phyloP scores from a whole-genome alignment of 2,113 vertebrate species.

The Mixornis gularis region DNA sequence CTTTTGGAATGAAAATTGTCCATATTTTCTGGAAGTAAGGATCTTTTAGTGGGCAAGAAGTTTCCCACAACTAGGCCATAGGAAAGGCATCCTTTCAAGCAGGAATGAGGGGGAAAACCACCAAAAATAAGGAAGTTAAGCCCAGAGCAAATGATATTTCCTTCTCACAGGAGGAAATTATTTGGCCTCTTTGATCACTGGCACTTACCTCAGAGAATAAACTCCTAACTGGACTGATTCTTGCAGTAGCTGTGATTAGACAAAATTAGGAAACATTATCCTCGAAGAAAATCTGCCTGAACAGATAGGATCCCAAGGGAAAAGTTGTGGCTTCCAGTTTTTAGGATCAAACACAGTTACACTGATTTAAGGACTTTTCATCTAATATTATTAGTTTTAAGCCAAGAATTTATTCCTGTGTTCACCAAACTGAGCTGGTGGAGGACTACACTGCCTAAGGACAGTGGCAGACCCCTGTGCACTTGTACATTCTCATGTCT shows the following conservation, averaged over 20 bases:
- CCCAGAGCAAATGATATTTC: accelerated
- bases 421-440: background rate
- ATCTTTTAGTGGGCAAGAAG: background rate
- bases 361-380: background rate
- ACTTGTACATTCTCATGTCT: background rate
- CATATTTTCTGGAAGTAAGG: background rate
- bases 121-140: background rate
- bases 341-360: background rate
- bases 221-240: background rate
- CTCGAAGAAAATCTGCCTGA: background rate
- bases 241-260: background rate
- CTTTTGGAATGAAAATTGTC: background rate
- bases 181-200: background rate
- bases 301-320: background rate
- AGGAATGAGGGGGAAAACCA: background rate
- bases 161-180: background rate
- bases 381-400: background rate
- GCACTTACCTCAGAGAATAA: background rate
- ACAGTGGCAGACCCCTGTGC: background rate
- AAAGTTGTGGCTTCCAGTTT: background rate
- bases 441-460: background rate
- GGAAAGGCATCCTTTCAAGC: background rate
- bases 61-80: background rate
- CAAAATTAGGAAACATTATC: background rate
- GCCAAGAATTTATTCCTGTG: background rate